Evolutionary conservation across 2,888 invertebrate species (phyloP), one percentile per base, ranked within the genome.

Genomic region (Drosophila maculinotata): DNA sequence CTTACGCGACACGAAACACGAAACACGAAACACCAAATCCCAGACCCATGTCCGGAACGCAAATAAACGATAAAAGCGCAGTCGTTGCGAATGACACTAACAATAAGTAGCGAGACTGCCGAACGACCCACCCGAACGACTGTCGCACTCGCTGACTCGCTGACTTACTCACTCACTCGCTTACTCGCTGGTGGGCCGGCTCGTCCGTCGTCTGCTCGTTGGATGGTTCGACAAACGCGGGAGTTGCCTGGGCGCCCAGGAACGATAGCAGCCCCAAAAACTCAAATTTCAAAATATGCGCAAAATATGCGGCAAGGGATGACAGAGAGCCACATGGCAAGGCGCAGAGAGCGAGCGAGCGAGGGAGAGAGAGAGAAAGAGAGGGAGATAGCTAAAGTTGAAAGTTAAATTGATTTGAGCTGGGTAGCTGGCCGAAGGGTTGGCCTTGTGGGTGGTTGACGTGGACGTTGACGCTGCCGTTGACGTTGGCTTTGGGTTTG

Each of bases 221-320:
- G 51, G 48, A 36, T 66, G 66, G 87, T 69, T 83, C 77, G 87
- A 86, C 90, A 89, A 88, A 88, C 82, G 89, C 89, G 89, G 90
- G 89, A 88, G 79, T 80, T 69, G 72, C 77, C 80, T 82, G 88
- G 89, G 89, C 79, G 80, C 79, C 25, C 89, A 89, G 89, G 73
- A 76, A 68, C 6, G 5, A 10, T 25, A 35, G 20, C 57, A 71
- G 73, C 39, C 17, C 33, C 25, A 17, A 30, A 42, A 71, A 44
- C 52, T 41, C 30, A 44, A 57, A 79, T 48, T 69, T 56, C 28
- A 81, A 28, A 81, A 67, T 54, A 48, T 64, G 60, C 45, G 30
- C 64, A 38, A 31, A 44, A 53, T 17, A 36, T 47, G 44, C 31
- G n/a, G 30, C 51, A 53, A 73, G 72, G 68, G 78, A 56, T 73